These are phyloP conservation scores for Gerris lacustris DNA, from an alignment of 2,888 invertebrate genomes.

Conservation along the genomic window DNA sequence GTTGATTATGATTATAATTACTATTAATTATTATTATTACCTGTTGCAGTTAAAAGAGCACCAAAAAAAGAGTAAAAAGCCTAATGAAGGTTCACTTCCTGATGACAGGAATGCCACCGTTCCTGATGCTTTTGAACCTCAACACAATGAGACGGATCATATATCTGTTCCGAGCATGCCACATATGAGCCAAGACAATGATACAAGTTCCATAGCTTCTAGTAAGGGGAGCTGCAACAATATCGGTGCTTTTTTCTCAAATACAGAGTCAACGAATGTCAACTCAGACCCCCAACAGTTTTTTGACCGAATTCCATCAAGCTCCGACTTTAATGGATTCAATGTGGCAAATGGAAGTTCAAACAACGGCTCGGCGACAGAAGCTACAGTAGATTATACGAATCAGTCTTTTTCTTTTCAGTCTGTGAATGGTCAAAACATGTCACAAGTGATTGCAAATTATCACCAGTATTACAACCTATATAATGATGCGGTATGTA, in stretches of 20 bases:
- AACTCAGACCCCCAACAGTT: neutral
- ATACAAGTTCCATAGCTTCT: neutral
- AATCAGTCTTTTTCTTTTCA: neutral
- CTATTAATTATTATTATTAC: neutral
- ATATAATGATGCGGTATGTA: neutral
- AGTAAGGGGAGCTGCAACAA: conserved; percentile 6
- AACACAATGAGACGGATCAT: neutral
- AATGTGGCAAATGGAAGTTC: neutral
- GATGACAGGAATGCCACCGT: neutral
- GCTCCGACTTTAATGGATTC: neutral
- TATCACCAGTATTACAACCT: neutral
- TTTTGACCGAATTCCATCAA: neutral
- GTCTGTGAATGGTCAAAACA: neutral
- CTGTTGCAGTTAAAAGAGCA: conserved; percentile 13
- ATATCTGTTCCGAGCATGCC: neutral
- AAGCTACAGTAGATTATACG: neutral
- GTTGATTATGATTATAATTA: no score
- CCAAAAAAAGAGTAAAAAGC: conserved; percentile 13
- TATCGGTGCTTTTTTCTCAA: neutral
- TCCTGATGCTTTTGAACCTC: neutral
- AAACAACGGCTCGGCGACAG: neutral
- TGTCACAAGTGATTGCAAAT: neutral
- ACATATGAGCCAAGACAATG: neutral
- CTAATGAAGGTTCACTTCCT: neutral
- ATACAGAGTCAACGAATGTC: neutral